These are phyloP conservation scores for Podarcis muralis DNA, from an alignment of 2,113 vertebrate species.

Conservation along the genomic window DNA sequence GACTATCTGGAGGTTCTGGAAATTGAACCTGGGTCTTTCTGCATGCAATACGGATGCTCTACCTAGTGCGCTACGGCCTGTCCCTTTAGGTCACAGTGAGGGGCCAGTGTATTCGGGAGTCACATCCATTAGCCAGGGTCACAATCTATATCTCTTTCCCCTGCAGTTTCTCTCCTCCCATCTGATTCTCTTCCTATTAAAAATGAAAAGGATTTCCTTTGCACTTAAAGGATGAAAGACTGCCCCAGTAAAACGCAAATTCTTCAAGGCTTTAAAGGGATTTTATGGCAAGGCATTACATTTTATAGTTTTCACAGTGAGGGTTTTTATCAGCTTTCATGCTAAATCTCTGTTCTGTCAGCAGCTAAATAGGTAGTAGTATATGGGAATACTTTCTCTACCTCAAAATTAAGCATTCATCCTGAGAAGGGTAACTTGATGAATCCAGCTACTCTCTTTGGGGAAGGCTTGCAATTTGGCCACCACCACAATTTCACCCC, in stretches of 20 bases:
- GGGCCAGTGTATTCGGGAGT: neutral
- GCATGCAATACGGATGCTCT: too few species aligned
- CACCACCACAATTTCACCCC: neutral
- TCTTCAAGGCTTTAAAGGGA: conserved; percentile 39
- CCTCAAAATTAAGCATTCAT: neutral
- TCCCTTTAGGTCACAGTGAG: neutral
- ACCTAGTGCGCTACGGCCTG: too few species aligned
- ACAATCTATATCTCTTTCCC: too few species aligned
- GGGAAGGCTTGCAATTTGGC: neutral
- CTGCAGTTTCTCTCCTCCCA: neutral
- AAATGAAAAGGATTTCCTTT: conserved; percentile 42
- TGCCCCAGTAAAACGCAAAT: conserved; percentile 35
- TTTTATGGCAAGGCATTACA: conserved; percentile 36
- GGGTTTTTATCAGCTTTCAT: conserved; percentile 16
- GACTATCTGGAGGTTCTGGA: too few species aligned
- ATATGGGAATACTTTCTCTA: neutral
- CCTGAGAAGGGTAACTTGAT: neutral
- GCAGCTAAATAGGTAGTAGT: neutral
- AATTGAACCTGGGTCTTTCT: too few species aligned
- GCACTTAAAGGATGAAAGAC: conserved; percentile 30
- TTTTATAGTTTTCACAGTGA: conserved; percentile 32
- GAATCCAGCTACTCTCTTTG: neutral
- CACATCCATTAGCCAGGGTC: neutral
- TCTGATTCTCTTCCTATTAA: conserved; percentile 27
- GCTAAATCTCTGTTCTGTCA: conserved; percentile 9